Base-by-base conservation (phyloP, 2,797 vertebrate genomes). In the Dendrocincla tyrannina region DNA sequence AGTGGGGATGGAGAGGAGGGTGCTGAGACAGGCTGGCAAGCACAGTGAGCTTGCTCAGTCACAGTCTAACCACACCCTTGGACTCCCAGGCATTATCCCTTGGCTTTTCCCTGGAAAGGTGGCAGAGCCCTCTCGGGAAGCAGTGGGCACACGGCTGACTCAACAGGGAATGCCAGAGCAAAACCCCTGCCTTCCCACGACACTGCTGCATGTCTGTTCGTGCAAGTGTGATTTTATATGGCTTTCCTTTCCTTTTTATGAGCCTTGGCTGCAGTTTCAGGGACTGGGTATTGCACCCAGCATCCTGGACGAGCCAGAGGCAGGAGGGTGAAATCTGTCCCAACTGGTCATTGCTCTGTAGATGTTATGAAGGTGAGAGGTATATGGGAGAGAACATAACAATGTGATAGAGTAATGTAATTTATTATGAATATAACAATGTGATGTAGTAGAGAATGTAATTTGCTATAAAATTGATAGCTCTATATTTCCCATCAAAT, bases 201-300 rank as follows among this genome's bases (percentile, higher is more conserved):
- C 3, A 4, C 24, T 1, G 16, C 7, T 30, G 33, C 1, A 1
- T 0, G 2, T 10, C n/a, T 41, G 13, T 19, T 35, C 0, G 0
- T 0, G 1, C 49, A 56, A 44, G 25, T 0, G 0, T 67, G 50
- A 11, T 63, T 62, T 58, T 32, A 59, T 47, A 11, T 0, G 2
- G 4, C 46, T 79, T 69, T 53, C 33, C 32, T 37, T 49, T 63
- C 32, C 46, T 64, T 47, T 11, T 1, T 5, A 8, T 0, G 2
- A 73, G 37, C 25, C 2, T 0, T 1, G 2, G 17, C 52, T 66
- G 44, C n/a, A 52, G 47, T 44, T 63, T 70, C 16, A 15, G 82
- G 79, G 30, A 9, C 7, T 53, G 50, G 35, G 28, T 32, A 10
- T 59, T 23, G 4, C 18, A 78, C 16, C 17, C 10, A 47, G 27